A percentile compares a stretch with the other conserved stretches of the same genome.
Conservation (phyloP, 2,888 invertebrate species). For the Notocelia uddmanniana region DNA sequence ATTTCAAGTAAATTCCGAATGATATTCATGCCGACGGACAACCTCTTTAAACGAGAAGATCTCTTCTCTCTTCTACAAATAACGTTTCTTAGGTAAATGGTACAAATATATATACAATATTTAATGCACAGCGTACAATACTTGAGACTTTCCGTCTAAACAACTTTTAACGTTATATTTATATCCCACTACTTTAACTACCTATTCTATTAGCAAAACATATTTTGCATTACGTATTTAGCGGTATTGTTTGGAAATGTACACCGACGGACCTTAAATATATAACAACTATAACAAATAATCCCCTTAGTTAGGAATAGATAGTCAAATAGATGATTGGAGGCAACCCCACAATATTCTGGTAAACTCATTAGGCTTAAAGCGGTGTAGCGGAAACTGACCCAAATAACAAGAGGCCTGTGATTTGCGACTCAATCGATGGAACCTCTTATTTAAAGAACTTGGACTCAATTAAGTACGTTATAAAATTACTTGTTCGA, state of each 20-base stretch:
- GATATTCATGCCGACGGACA: too few species aligned
- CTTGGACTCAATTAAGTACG: not conserved
- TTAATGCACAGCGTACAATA: too few species aligned
- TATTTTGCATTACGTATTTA: too few species aligned
- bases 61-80: too few species aligned
- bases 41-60: too few species aligned
- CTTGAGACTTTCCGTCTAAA: not conserved
- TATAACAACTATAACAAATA: too few species aligned
- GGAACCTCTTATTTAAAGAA: conserved; percentile 10
- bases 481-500: not conserved
- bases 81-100: too few species aligned
- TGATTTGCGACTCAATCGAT: conserved; percentile 23
- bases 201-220: too few species aligned
- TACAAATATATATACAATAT: too few species aligned
- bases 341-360: conserved; percentile 54
- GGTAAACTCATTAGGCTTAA: conserved; percentile 67
- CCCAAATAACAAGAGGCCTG: conserved; percentile 29
- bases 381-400: conserved; percentile 57
- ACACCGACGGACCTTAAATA: conserved; percentile 5
- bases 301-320: conserved; percentile 38
- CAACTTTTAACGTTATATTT: not conserved
- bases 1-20: too few species aligned
- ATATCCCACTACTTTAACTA: not conserved
- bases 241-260: not conserved
- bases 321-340: conserved; percentile 48